phyloP scores from a whole-genome alignment of 2,113 vertebrate genomes.

The Lepisosteus oculatus region DNA sequence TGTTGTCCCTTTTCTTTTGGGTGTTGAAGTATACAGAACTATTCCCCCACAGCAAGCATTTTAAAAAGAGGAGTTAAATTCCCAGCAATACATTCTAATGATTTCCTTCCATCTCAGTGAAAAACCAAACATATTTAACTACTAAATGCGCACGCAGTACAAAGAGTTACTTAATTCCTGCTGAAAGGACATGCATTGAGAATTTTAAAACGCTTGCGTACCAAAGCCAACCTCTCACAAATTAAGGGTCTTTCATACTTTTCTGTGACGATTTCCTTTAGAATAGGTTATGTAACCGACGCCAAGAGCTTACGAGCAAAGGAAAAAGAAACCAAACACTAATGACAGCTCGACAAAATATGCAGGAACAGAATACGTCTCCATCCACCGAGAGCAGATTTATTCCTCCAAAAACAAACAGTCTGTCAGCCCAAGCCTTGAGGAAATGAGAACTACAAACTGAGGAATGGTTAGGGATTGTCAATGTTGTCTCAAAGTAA shows the following conservation, averaged over 20 bases:
- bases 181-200: too few relatives aligned
- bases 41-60: too few relatives aligned
- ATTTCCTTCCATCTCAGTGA: background rate
- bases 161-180: too few relatives aligned
- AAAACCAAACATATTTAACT: too few relatives aligned
- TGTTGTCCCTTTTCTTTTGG: conserved; percentile 5
- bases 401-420: conserved; percentile 21
- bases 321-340: background rate
- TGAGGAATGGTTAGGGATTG: background rate
- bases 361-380: background rate
- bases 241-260: conserved; percentile 3
- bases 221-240: background rate
- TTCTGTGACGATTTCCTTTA: conserved; percentile 2
- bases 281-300: background rate
- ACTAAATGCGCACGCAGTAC: too few relatives aligned
- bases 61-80: conserved; percentile 1
- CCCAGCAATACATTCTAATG: background rate
- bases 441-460: background rate
- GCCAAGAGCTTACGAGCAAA: background rate
- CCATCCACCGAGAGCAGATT: background rate
- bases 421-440: conserved; percentile 6
- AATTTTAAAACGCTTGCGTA: background rate
- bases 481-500: conserved; percentile 15
- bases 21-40: background rate
- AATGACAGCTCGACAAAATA: too few relatives aligned